Conservation (phyloP, 2,888 invertebrate genomes). For the Netelia fuscicornis region DNA sequence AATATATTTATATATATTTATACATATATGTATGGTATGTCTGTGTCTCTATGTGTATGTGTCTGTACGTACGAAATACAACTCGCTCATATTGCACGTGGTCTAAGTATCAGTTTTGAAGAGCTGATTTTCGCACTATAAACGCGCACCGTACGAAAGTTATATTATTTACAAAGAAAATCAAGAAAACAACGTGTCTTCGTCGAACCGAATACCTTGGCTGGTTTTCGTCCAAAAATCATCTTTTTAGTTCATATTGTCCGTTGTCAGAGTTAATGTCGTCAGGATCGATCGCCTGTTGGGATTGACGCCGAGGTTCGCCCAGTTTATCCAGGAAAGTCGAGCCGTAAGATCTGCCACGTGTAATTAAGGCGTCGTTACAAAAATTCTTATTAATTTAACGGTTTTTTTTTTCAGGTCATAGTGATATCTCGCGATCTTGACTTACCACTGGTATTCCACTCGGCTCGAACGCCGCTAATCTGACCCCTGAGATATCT, state of each 20-base stretch:
- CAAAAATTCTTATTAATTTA: constrained; percentile 50
- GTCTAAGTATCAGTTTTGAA: constrained; percentile 73
- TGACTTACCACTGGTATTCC: constrained; percentile 97
- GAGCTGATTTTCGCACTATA: constrained; percentile 62
- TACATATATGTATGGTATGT: constrained; percentile 44
- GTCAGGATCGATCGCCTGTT: constrained; percentile 93
- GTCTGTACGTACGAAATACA: constrained; percentile 74
- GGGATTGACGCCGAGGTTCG: constrained; percentile 97
- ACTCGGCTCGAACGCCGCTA: constrained; percentile 94
- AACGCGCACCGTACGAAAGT: constrained; percentile 54
- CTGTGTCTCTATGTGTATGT: too few relatives aligned
- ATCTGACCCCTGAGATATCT: constrained; percentile 96
- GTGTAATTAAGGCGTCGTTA: constrained; percentile 48
- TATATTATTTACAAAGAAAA: constrained; percentile 78
- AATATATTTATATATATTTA: constrained; percentile 34
- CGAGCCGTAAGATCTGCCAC: constrained; percentile 96
- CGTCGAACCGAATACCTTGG: constrained; percentile 2
- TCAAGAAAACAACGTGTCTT: constrained; percentile 20
- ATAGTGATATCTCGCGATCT: too few relatives aligned
- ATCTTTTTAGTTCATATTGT: constrained; percentile 84
- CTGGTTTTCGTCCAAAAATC: constrained; percentile 23
- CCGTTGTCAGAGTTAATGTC: constrained; percentile 92
- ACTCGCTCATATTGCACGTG: constrained; percentile 80
- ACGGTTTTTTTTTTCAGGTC: constrained; percentile 44
- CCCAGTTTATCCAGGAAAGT: constrained; percentile 99